Conservation (phyloP, 1,140 invertebrate species). For the Eumeta japonica region DNA sequence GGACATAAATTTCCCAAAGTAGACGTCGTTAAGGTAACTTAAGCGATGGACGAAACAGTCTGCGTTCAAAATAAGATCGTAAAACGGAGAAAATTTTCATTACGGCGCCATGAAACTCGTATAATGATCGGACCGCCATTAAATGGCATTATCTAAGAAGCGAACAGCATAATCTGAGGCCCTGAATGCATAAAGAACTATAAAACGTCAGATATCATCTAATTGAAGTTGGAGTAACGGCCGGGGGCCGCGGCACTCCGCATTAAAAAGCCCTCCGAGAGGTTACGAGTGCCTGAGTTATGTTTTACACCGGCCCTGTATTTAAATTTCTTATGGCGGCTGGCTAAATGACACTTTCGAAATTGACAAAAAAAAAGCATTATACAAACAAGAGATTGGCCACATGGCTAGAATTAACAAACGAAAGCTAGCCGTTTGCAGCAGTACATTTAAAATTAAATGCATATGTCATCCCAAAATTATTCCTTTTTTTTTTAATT, state of each 20-base stretch:
- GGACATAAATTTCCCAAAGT: too few species aligned
- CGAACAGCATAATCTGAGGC: conserved; percentile 43
- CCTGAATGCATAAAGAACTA: conserved; percentile 54
- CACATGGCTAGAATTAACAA: too few species aligned
- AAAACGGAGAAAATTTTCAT: conserved; percentile 46
- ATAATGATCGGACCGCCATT: conserved; percentile 45
- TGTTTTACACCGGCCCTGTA: too few species aligned
- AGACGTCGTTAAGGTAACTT: background rate
- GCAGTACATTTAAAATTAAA: too few species aligned
- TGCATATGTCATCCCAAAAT: too few species aligned
- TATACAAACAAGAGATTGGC: too few species aligned
- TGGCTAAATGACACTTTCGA: too few species aligned
- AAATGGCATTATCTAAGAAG: conserved; percentile 45
- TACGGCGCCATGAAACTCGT: conserved; percentile 26
- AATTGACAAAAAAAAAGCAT: too few species aligned
- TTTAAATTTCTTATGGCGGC: too few species aligned
- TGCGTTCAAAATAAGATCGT: conserved; percentile 16
- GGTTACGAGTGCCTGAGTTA: background rate
- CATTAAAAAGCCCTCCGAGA: conserved; percentile 38
- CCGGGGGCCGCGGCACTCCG: conserved; percentile 17
- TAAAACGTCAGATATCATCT: conserved; percentile 55
- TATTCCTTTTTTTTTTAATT: too few species aligned
- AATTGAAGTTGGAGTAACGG: conserved; percentile 49
- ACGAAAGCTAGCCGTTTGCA: too few species aligned
- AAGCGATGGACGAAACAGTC: background rate